Conservation (phyloP, 1,140 invertebrate species). For the Drosophila littoralis region DNA sequence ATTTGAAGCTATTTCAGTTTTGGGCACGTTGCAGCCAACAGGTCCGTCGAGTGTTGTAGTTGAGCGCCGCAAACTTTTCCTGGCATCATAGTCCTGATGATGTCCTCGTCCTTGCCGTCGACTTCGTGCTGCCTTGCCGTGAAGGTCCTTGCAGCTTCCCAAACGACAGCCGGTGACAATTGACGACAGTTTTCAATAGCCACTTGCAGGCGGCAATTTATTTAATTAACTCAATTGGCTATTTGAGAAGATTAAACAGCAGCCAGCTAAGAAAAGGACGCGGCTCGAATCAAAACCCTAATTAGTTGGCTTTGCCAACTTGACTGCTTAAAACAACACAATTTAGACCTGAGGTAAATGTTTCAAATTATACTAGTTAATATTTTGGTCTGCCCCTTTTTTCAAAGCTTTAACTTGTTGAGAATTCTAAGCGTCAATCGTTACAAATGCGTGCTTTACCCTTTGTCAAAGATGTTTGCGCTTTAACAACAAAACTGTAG, state of each 20-base stretch:
- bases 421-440: too few species aligned
- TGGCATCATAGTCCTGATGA: slow-evolving; percentile 23
- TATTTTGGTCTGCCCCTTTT: too few species aligned
- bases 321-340: too few species aligned
- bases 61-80: slow-evolving; percentile 16
- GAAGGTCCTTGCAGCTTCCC: background rate
- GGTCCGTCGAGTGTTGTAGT: slow-evolving; percentile 9
- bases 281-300: slow-evolving; percentile 13
- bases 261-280: slow-evolving; percentile 3
- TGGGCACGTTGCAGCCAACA: background rate
- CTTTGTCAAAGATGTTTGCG: too few species aligned
- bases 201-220: slow-evolving; percentile 16
- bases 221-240: slow-evolving; percentile 36
- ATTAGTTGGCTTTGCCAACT: slow-evolving; percentile 2
- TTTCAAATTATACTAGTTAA: too few species aligned
- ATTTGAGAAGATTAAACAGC: background rate
- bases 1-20: background rate
- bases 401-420: too few species aligned
- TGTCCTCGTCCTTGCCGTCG: slow-evolving; percentile 12
- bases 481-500: too few species aligned
- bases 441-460: too few species aligned
- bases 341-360: too few species aligned
- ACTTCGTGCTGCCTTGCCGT: background rate
- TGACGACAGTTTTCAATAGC: slow-evolving; percentile 3
- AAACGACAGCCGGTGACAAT: slow-evolving; percentile 8